Base-by-base conservation (phyloP, 2,113 vertebrate genomes). In the Condylura cristata region DNA sequence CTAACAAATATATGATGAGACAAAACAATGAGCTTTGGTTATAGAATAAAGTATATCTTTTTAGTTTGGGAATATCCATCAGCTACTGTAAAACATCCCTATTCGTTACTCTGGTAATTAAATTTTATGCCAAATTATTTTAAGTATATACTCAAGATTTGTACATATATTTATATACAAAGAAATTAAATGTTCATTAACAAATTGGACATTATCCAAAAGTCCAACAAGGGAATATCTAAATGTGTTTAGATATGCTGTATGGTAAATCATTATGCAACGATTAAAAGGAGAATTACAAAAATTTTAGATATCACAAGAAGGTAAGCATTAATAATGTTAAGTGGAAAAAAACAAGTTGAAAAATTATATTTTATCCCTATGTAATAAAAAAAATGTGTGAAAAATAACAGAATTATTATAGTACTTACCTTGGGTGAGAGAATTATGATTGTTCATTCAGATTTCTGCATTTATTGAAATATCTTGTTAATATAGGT, bases 101-200 rank as follows among this genome's bases (percentile, higher is more conserved):
- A 90, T 13, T 26, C 34, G 74, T 48, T 90, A 74, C 13, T 32
- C 13, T 56, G 32, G 32, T 63, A 90, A 72, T 86, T 90, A 37
- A 65, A 74, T 41, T 86, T 58, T 74, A 74, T 11, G 80, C 37
- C 74, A 85, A 84, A 81, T 76, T 74, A 90, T 46, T 86, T 80
- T 80, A 71, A 48, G 46, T 44, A 39, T 14, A 86, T 82, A 86
- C 9, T 56, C 32, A 74, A 81, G 86, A 72, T 53, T 5, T 79
- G 46, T 18, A 72, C 10, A 48, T 58, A 41, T 68, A 63, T 56
- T 72, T 58, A 80, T 46, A 48, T 7, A 81, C 20, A 86, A 72
- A 48, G 37, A n/a, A 80, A 46, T 90, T 86, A 65, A 86, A 8
- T 22, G 60, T 81, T 37, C 91, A 86, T 51, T 82, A 37, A 80